Percentiles rank a stretch among this genome's conserved stretches.
phyloP scores from a whole-genome alignment of 2,888 invertebrate genomes.

The Callinectes sapidus region DNA sequence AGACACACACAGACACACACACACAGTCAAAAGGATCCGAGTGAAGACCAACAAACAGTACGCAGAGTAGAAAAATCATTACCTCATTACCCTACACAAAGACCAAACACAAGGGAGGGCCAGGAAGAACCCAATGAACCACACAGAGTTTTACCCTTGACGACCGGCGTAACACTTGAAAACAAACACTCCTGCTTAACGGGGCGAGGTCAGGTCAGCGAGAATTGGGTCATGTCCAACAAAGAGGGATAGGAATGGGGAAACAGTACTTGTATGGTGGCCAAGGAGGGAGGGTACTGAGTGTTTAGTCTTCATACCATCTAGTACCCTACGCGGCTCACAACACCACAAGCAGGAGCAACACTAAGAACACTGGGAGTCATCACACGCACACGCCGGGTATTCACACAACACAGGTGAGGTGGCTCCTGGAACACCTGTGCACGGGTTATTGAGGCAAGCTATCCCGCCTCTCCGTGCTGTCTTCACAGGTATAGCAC shows the following conservation, averaged over 20 bases:
- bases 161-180: neutral
- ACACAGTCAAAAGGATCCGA: neutral
- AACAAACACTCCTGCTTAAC: conserved; percentile 4
- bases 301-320: neutral
- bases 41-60: neutral
- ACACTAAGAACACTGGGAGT: neutral
- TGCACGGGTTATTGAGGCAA: neutral
- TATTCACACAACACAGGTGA: neutral
- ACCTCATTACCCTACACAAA: neutral
- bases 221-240: conserved; percentile 14
- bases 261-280: neutral
- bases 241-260: neutral
- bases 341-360: neutral
- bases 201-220: neutral
- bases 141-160: neutral
- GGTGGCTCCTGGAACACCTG: neutral
- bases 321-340: neutral
- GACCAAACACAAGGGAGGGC: neutral
- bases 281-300: neutral
- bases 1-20: conserved; percentile 1
- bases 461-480: neutral
- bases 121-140: neutral
- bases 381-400: neutral
- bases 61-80: neutral
- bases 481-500: neutral